Percentiles rank a stretch among this genome's conserved stretches.
These are phyloP conservation scores for Bubo scandiacus DNA, from an alignment of 2,113 vertebrate species.

Conservation along the genomic window DNA sequence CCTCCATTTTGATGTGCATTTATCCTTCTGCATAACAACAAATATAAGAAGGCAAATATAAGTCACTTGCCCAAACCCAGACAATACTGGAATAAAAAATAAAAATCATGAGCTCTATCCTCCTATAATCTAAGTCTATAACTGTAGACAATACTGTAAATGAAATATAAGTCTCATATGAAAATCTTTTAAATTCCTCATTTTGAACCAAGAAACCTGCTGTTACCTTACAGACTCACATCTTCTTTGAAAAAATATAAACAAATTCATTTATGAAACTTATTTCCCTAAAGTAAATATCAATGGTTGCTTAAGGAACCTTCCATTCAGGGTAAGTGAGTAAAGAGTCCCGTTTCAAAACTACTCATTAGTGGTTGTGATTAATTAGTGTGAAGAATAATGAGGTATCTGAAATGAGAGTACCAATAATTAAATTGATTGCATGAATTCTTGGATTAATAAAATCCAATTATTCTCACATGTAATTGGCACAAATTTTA, in stretches of 20 bases:
- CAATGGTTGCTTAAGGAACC: not conserved
- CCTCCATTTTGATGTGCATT: not conserved
- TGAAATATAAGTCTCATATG: not conserved
- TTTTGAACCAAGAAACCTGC: not conserved
- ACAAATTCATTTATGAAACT: not conserved
- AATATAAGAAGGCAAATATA: not conserved
- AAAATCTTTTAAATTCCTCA: not conserved
- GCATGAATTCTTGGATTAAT: conserved; percentile 66
- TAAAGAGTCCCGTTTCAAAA: conserved; percentile 36
- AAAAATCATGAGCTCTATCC: not conserved
- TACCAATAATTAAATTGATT: conserved; percentile 68
- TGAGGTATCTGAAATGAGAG: conserved; percentile 58
- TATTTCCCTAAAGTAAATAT: not conserved
- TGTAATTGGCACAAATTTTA: conserved; percentile 68
- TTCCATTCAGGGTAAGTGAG: not conserved
- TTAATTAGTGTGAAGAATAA: conserved; percentile 71
- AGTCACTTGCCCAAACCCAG: not conserved
- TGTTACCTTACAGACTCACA: not conserved
- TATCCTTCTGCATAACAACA: not conserved
- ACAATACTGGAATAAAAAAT: not conserved
- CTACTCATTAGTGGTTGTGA: conserved; percentile 30
- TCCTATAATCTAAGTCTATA: not conserved
- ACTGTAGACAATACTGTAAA: not conserved
- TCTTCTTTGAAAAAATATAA: not conserved
- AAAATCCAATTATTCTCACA: conserved; percentile 73